Evolutionary conservation across 2,888 invertebrate species (phyloP).

Genomic region (Cotesia congregata): DNA sequence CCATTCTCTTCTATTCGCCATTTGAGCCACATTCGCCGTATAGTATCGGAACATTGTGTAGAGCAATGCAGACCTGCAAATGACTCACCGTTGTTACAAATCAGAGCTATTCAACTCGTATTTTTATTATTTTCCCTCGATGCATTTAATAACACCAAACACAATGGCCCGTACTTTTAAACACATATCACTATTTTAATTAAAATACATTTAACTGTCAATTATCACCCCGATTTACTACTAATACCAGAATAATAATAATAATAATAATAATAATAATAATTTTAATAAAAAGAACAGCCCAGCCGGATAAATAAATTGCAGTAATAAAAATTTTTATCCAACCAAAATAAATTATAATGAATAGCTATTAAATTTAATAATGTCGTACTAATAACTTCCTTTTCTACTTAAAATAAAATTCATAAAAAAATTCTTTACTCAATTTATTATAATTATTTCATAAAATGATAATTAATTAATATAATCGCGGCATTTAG

Average conservation of each 20-base stretch:
- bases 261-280: neutral
- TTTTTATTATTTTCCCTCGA: constrained; percentile 12
- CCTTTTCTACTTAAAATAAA: neutral
- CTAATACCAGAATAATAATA: neutral
- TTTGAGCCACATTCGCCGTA: constrained; percentile 14
- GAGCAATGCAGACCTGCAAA: constrained; percentile 40
- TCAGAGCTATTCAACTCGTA: neutral
- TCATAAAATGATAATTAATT: neutral
- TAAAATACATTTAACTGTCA: neutral
- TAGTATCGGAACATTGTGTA: constrained; percentile 28
- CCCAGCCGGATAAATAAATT: too few relatives aligned
- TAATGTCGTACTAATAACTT: neutral
- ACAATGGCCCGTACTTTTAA: neutral
- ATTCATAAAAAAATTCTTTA: neutral
- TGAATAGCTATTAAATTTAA: neutral
- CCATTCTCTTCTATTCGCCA: constrained; percentile 20
- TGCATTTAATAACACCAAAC: neutral
- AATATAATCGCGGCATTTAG: neutral
- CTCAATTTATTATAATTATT: neutral
- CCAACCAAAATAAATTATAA: neutral
- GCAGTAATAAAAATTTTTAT: neutral
- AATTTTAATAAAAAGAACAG: neutral
- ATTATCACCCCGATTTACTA: neutral
- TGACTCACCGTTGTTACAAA: constrained; percentile 53
- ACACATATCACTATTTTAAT: neutral